Percentiles rank a stretch among this genome's conserved stretches.
These are phyloP conservation scores for Pseudachorutes palmiensis DNA, from an alignment of 1,140 invertebrate genomes.

Conservation along the genomic window DNA sequence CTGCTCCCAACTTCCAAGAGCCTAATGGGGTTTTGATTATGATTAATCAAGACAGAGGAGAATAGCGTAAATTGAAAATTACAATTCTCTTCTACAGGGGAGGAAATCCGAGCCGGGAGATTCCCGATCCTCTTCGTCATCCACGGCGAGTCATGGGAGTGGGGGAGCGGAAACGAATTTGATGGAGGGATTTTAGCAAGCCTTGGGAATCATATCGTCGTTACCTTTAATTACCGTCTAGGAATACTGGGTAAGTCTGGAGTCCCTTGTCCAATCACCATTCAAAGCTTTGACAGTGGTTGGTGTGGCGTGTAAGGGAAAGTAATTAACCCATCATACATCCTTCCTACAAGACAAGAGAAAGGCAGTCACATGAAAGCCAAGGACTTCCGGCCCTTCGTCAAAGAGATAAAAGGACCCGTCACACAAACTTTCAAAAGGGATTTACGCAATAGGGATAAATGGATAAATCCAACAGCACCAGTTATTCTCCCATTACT, in stretches of 20 bases:
- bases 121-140: constrained; percentile 68
- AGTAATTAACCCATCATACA: neutral
- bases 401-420: neutral
- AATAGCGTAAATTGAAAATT: constrained; percentile 4
- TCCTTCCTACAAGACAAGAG: neutral
- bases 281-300: neutral
- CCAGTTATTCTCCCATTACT: no score
- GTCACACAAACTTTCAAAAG: neutral
- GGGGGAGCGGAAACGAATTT: constrained; percentile 92
- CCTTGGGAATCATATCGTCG: constrained; percentile 85
- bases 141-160: constrained; percentile 92
- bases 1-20: neutral
- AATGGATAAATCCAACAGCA: no score
- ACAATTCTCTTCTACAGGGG: constrained; percentile 22
- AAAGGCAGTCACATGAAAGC: neutral
- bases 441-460: no score
- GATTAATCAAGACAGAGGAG: neutral
- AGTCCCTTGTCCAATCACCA: neutral
- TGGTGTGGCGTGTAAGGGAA: neutral
- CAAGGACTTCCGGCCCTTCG: neutral
- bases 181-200: constrained; percentile 86
- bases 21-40: neutral
- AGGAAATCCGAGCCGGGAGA: constrained; percentile 28
- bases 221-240: constrained; percentile 94
- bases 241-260: constrained; percentile 79